Evolutionary conservation across 1,140 invertebrate species (phyloP), one percentile per base, ranked within the genome.

Genomic region (Diorhabda sublineata): DNA sequence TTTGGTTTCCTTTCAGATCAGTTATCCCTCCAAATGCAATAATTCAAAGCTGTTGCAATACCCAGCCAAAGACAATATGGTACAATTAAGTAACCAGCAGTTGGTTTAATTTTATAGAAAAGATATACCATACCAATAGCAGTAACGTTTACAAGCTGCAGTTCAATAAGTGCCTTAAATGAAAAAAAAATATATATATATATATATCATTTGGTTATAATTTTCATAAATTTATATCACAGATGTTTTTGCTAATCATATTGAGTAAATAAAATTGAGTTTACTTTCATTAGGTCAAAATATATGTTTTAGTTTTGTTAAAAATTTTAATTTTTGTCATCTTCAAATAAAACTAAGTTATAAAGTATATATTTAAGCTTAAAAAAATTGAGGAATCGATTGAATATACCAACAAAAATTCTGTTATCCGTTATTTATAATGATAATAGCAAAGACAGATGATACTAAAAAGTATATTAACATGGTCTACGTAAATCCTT

Each of bases 11-110:
- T 42, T 68, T 71, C 74, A 47, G 68, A n/a, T 44, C 77, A 82
- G 74, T 91, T 91, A 71, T 91, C 86, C 77, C 85, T 87, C 84
- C 88, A 92, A 58, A 93, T 84, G 43, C 80, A 82, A 71, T 88
- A 91, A 68, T 87, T 90, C 0, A 94, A 80, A 2, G 84, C 83
- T 52, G 85, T 82, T 8, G 92, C 92, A 66, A 92, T 84, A 3
- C 86, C 84, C n/a, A 89, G 79, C 92, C 93, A 96, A 2, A 85
- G 87, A 3, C 94, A 76, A 78, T 96, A 96, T 0, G 94, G 93
- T 52, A 92, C 63, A 79, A 94, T 85, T n/a, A 96, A 76, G 45
- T 84, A 84, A 2, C 89, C 89, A 5, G 94, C 93, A 2, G 84
- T 83, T 58, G 81, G 82, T 77, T 92, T 92, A 0, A 93, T 83